Evolutionary conservation across 2,888 invertebrate species (phyloP).

Genomic region (Incurvaria masculella): DNA sequence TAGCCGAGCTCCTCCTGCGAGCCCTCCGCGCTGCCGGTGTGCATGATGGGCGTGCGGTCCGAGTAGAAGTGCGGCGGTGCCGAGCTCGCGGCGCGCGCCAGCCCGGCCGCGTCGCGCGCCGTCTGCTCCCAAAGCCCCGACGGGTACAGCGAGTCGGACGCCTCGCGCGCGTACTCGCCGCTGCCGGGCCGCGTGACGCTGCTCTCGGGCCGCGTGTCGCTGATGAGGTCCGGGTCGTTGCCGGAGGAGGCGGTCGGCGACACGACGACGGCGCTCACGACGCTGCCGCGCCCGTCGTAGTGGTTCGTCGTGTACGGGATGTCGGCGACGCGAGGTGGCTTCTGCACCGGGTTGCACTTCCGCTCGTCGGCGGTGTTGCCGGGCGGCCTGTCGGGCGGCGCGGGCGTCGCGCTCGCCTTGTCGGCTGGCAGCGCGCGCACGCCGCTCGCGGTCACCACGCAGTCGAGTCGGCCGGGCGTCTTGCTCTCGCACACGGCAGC

Average conservation of each 20-base stretch:
- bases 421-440: slow-evolving; percentile 46
- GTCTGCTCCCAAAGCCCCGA: slow-evolving; percentile 75
- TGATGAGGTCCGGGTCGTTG: slow-evolving; percentile 84
- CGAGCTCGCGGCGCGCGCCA: slow-evolving; percentile 57
- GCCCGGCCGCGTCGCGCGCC: slow-evolving; percentile 47
- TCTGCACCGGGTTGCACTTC: slow-evolving; percentile 66
- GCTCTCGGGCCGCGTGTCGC: slow-evolving; percentile 71
- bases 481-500: slow-evolving; percentile 72
- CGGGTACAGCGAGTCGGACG: slow-evolving; percentile 72
- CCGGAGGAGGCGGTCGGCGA: slow-evolving; percentile 71
- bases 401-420: slow-evolving; percentile 54
- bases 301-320: slow-evolving; percentile 66
- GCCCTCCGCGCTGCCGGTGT: slow-evolving; percentile 55
- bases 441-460: slow-evolving; percentile 62
- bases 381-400: slow-evolving; percentile 53
- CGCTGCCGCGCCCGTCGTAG: slow-evolving; percentile 65
- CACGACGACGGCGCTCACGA: slow-evolving; percentile 63
- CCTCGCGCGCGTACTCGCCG: slow-evolving; percentile 76
- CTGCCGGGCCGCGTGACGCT: slow-evolving; percentile 58
- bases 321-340: slow-evolving; percentile 67
- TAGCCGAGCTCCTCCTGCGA: slow-evolving; percentile 61
- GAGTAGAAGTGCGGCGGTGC: slow-evolving; percentile 62
- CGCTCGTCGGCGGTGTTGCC: slow-evolving; percentile 34
- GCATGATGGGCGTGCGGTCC: slow-evolving; percentile 74
- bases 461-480: slow-evolving; percentile 70